Evolutionary conservation across 2,797 vertebrate species (phyloP).

Genomic region (Typhlichthys subterraneus): DNA sequence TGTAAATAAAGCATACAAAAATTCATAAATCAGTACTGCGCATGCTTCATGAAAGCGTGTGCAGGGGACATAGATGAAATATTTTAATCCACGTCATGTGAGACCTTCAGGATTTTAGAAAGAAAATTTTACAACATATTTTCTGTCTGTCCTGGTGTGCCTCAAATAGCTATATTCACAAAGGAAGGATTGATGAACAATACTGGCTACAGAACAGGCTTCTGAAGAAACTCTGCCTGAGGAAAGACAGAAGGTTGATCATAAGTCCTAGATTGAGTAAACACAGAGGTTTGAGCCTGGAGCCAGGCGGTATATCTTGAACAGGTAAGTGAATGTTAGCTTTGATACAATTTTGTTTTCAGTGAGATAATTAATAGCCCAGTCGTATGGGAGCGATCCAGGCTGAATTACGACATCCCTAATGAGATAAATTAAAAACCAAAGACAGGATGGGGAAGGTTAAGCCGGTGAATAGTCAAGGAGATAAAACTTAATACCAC

Average conservation of each 20-base stretch:
- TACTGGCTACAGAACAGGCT: slow-evolving; percentile 42
- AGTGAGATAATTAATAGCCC: slow-evolving; percentile 37
- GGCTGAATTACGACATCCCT: slow-evolving; percentile 41
- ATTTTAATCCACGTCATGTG: neutral
- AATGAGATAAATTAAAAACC: slow-evolving; percentile 54
- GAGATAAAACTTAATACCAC: slow-evolving; percentile 35
- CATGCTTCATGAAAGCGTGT: slow-evolving; percentile 4
- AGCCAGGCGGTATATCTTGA: slow-evolving; percentile 30
- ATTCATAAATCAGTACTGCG: slow-evolving; percentile 29
- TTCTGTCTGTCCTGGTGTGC: slow-evolving; percentile 29
- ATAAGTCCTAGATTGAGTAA: slow-evolving; percentile 66
- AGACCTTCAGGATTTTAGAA: slow-evolving; percentile 21
- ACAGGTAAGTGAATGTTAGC: slow-evolving; percentile 52
- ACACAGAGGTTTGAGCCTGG: slow-evolving; percentile 47
- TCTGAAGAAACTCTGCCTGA: slow-evolving; percentile 41
- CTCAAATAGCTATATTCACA: slow-evolving; percentile 27
- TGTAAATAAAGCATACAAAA: slow-evolving; percentile 23
- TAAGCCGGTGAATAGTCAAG: slow-evolving; percentile 46
- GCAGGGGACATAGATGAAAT: slow-evolving; percentile 32
- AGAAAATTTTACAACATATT: slow-evolving; percentile 1
- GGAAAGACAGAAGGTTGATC: slow-evolving; percentile 54
- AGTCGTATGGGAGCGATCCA: slow-evolving; percentile 31
- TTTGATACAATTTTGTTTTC: slow-evolving; percentile 39
- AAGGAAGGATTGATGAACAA: slow-evolving; percentile 53
- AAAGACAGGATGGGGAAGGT: slow-evolving; percentile 13